Evolutionary conservation across 2,888 invertebrate genomes (phyloP).

Genomic region (Acronicta leporina): DNA sequence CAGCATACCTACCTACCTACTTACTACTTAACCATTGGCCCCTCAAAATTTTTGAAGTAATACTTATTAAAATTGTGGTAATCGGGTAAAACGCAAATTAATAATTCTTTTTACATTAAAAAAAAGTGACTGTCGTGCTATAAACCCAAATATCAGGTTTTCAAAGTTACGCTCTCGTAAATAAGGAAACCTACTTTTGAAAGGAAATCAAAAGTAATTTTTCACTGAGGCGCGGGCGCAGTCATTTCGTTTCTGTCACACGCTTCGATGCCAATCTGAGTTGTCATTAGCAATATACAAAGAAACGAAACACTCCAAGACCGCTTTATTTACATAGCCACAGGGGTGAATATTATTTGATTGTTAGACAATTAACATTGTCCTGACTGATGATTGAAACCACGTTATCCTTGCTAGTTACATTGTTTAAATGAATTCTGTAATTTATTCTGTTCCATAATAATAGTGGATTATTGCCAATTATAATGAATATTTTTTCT

Average conservation of each 20-base stretch:
- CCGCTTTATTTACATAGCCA: background rate
- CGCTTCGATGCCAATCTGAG: slow-evolving; percentile 62
- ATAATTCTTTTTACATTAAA: background rate
- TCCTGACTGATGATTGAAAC: slow-evolving; percentile 50
- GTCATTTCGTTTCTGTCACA: slow-evolving; percentile 75
- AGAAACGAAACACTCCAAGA: slow-evolving; percentile 11
- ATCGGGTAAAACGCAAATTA: background rate
- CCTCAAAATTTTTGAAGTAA: no score
- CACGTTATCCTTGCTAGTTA: slow-evolving; percentile 32
- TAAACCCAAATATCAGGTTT: background rate
- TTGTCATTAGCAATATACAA: slow-evolving; percentile 61
- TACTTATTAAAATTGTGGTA: no score
- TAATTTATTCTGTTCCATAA: slow-evolving; percentile 37
- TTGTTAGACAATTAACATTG: slow-evolving; percentile 1
- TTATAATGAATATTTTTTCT: slow-evolving; percentile 18
- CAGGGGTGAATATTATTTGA: slow-evolving; percentile 19
- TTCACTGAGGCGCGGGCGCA: slow-evolving; percentile 60
- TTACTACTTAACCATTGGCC: no score
- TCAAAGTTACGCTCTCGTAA: slow-evolving; percentile 7
- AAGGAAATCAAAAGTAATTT: slow-evolving; percentile 64
- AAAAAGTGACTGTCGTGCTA: no score
- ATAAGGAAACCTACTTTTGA: slow-evolving; percentile 34
- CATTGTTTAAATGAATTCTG: slow-evolving; percentile 53
- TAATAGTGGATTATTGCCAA: slow-evolving; percentile 20
- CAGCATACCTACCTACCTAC: no score